Evolutionary conservation across 2,113 vertebrate species (phyloP).

Genomic region (Dendropsophus ebraccatus): DNA sequence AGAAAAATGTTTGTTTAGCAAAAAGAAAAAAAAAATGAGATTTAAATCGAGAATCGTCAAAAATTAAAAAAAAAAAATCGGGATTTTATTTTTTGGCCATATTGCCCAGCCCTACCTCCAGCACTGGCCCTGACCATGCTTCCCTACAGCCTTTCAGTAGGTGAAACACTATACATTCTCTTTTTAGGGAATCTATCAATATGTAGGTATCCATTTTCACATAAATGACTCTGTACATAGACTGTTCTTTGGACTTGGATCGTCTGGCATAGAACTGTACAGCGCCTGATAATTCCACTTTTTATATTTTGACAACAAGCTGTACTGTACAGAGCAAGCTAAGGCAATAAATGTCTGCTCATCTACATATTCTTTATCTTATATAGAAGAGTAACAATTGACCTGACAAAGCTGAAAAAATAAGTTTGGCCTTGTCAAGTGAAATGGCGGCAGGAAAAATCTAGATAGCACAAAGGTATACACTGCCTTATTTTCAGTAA

Average conservation of each 20-base stretch:
- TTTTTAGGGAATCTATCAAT: neutral
- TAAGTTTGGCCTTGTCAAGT: neutral
- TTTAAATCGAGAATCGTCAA: too few species aligned
- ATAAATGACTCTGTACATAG: neutral
- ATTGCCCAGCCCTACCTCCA: too few species aligned
- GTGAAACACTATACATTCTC: neutral
- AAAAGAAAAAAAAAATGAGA: too few species aligned
- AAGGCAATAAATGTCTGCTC: neutral
- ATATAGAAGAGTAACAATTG: neutral
- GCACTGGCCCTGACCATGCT: too few species aligned
- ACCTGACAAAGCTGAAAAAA: neutral
- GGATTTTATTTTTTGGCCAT: too few species aligned
- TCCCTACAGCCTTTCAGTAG: too few species aligned
- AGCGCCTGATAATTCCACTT: neutral
- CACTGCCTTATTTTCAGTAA: neutral
- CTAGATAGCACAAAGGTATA: neutral
- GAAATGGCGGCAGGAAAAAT: neutral
- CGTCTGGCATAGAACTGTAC: neutral
- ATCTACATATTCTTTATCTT: neutral
- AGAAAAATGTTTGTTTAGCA: too few species aligned
- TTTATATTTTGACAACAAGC: conserved; percentile 5
- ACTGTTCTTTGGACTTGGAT: neutral
- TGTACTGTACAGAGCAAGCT: neutral
- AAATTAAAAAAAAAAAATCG: too few species aligned
- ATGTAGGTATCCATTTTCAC: too few species aligned